These are phyloP conservation scores for Lissocephala sabroskyi DNA, from an alignment of 2,888 invertebrate genomes.

Conservation along the genomic window DNA sequence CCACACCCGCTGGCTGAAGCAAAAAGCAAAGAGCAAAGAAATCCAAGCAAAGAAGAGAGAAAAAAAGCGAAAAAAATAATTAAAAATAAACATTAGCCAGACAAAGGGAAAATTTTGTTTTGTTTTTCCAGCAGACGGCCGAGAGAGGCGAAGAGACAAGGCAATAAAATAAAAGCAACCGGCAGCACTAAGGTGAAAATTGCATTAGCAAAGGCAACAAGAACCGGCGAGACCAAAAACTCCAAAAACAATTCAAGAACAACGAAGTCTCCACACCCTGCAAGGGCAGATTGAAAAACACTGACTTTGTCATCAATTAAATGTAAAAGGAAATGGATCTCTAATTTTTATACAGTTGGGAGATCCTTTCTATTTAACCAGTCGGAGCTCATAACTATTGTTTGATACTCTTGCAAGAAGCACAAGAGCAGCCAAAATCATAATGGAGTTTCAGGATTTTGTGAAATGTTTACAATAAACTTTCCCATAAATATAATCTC, in stretches of 20 bases:
- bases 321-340: too few species aligned
- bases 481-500: too few species aligned
- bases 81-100: constrained; percentile 60
- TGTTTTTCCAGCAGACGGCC: neutral
- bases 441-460: too few species aligned
- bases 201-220: constrained; percentile 38
- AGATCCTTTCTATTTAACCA: too few species aligned
- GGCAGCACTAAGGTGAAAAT: constrained; percentile 39
- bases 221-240: too few species aligned
- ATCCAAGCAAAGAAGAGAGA: constrained; percentile 10
- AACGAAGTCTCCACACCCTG: too few species aligned
- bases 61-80: constrained; percentile 43
- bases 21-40: constrained; percentile 51
- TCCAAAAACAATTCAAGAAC: neutral
- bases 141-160: constrained; percentile 8
- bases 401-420: too few species aligned
- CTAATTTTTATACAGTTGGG: too few species aligned
- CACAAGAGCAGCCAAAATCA: too few species aligned
- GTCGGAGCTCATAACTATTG: too few species aligned
- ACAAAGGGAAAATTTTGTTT: constrained; percentile 20
- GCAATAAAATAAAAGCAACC: constrained; percentile 31
- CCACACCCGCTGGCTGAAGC: constrained; percentile 9
- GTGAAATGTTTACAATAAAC: too few species aligned
- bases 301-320: too few species aligned
- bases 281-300: neutral